A percentile compares a stretch with the other conserved stretches of the same genome.
These are phyloP conservation scores for Antedon mediterranea DNA, from an alignment of 53 echinoderm and acorn worm genomes.

Conservation along the genomic window DNA sequence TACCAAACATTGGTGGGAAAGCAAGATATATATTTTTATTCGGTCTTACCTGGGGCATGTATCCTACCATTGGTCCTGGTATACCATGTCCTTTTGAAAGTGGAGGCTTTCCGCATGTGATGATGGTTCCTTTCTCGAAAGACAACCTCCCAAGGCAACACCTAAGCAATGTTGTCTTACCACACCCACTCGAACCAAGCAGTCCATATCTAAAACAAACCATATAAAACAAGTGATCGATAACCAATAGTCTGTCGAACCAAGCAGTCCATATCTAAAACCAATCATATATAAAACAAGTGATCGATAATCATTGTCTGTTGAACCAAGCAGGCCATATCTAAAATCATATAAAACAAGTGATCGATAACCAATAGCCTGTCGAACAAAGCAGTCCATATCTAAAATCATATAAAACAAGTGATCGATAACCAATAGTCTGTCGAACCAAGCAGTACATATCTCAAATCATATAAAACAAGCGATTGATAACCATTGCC, in stretches of 20 bases:
- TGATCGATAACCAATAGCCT: too few relatives aligned
- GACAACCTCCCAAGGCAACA: conserved; percentile 67
- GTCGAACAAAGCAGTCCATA: conserved; percentile 84
- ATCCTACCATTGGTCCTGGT: conserved; percentile 79
- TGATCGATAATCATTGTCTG: not conserved
- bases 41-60: conserved; percentile 84
- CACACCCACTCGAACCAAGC: conserved; percentile 87
- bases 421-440: not conserved
- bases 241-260: not conserved
- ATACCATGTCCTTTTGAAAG: conserved; percentile 72
- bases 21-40: too few relatives aligned
- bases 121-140: conserved; percentile 41
- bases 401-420: conserved; percentile 15
- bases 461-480: conserved; percentile 11
- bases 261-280: too few relatives aligned
- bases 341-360: too few relatives aligned
- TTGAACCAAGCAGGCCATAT: too few relatives aligned
- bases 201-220: conserved; percentile 52
- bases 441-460: too few relatives aligned
- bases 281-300: not conserved
- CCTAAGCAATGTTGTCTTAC: conserved; percentile 80
- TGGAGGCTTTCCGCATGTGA: conserved; percentile 63
- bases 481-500: not conserved
- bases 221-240: not conserved
- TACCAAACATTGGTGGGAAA: too few relatives aligned